Percentiles rank a stretch among this genome's conserved stretches.
Conservation (phyloP, 2,113 vertebrate genomes). For the Sebastes fasciatus region DNA sequence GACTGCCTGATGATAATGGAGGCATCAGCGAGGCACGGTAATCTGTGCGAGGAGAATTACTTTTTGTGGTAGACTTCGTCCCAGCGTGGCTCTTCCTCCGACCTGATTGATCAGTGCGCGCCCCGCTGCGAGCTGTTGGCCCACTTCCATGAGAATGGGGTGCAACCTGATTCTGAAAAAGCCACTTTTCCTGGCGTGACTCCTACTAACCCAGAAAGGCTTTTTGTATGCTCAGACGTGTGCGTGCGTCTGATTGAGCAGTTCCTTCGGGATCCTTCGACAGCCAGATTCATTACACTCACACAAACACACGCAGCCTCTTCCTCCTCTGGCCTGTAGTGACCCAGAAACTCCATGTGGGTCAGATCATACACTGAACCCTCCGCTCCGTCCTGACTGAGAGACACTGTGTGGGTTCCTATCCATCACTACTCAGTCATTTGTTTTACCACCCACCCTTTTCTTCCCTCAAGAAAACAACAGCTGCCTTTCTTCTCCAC, state of each 20-base stretch:
- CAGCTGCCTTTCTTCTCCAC: slow-evolving; percentile 19
- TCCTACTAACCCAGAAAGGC: slow-evolving; percentile 29
- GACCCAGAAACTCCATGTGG: slow-evolving; percentile 75
- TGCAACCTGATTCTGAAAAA: slow-evolving; percentile 25
- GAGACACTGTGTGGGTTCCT: background rate
- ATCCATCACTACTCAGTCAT: slow-evolving; percentile 5
- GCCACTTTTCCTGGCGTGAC: slow-evolving; percentile 19
- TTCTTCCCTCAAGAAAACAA: slow-evolving; percentile 12
- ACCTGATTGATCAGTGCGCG: slow-evolving; percentile 10
- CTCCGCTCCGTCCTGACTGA: slow-evolving; percentile 17
- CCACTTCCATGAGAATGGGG: slow-evolving; percentile 36
- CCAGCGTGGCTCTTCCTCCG: slow-evolving; percentile 24
- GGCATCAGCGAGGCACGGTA: slow-evolving; percentile 13
- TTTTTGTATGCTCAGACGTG: background rate
- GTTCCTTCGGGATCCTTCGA: slow-evolving; percentile 45
- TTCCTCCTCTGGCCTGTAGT: slow-evolving; percentile 42
- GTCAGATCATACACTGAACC: slow-evolving; percentile 57
- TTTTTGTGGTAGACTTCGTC: slow-evolving; percentile 11
- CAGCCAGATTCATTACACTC: slow-evolving; percentile 56
- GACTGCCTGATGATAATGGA: background rate
- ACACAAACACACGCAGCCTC: slow-evolving; percentile 2
- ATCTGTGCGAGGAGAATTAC: background rate
- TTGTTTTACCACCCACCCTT: slow-evolving; percentile 7
- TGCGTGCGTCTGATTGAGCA: slow-evolving; percentile 21
- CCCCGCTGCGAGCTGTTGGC: slow-evolving; percentile 29